Evolutionary conservation across 2,113 vertebrate species (phyloP).

Genomic region (Garra rufa): DNA sequence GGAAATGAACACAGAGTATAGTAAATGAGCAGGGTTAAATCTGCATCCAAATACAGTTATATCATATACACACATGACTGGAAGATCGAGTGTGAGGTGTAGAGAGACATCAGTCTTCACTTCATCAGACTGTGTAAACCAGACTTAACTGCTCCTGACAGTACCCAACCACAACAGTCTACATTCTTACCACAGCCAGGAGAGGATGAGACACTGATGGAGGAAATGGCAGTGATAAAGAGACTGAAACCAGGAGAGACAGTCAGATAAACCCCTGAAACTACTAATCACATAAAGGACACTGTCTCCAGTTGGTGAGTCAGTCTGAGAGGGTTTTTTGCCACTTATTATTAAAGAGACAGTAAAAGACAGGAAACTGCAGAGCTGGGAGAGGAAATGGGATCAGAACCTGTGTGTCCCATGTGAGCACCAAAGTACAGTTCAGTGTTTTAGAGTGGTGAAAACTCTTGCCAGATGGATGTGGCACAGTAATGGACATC

Average conservation of each 20-base stretch:
- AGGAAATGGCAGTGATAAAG: not conserved
- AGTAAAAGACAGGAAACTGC: not conserved
- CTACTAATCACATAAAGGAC: not conserved
- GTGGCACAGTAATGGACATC: not conserved
- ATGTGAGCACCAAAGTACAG: not conserved
- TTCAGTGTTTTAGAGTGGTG: not conserved
- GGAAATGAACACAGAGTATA: no score
- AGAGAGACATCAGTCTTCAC: not conserved
- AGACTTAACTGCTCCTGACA: not conserved
- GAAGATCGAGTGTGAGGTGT: not conserved
- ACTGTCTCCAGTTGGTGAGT: not conserved
- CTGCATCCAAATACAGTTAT: not conserved
- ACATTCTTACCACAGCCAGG: not conserved
- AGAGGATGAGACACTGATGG: not conserved
- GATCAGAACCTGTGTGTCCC: not conserved
- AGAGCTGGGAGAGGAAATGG: not conserved
- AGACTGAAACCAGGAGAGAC: not conserved
- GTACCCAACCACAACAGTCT: slow-evolving; percentile 14
- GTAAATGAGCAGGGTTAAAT: no score
- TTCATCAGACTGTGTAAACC: not conserved
- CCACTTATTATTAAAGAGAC: slow-evolving; percentile 2
- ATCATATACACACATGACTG: not conserved
- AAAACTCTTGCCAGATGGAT: not conserved
- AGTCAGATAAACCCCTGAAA: not conserved
- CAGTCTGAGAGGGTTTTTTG: not conserved